Conservation (phyloP, 92 coral and sea anemone genomes). For the Umimayanthus chanpuru region DNA sequence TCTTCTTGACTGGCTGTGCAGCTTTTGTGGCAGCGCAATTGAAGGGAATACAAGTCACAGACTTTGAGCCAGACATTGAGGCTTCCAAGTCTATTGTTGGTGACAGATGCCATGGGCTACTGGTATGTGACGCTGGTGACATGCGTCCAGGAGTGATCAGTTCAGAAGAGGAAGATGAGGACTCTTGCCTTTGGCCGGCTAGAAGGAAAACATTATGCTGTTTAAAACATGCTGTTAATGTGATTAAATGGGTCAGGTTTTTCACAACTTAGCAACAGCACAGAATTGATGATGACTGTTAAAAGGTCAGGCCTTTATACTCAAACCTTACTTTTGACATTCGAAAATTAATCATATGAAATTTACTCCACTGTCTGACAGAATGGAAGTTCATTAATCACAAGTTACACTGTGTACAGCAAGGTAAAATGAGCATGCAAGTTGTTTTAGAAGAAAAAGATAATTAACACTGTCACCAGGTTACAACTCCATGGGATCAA, state of each 20-base stretch:
- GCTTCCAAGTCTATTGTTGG: constrained; percentile 67
- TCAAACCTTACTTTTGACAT: no score
- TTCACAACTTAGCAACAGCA: not conserved
- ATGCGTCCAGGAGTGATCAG: constrained; percentile 74
- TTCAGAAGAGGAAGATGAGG: constrained; percentile 78
- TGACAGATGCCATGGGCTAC: constrained; percentile 90
- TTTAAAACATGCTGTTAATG: constrained; percentile 56
- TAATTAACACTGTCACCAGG: not conserved
- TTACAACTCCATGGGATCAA: not conserved
- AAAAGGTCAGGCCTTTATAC: not conserved
- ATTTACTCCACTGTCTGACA: no score
- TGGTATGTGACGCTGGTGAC: constrained; percentile 69
- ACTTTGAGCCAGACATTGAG: constrained; percentile 52
- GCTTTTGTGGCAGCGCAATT: constrained; percentile 86
- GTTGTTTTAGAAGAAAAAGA: not conserved
- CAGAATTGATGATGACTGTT: constrained; percentile 10
- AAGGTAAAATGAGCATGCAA: not conserved
- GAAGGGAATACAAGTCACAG: constrained; percentile 83
- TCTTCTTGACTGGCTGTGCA: constrained; percentile 78
- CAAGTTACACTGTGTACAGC: not conserved
- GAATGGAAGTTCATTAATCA: not conserved
- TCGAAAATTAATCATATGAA: not conserved
- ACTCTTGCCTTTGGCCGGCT: constrained; percentile 72
- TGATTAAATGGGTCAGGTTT: not conserved
- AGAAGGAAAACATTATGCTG: constrained; percentile 53